Evolutionary conservation across 1,140 invertebrate genomes (phyloP), one percentile per base, ranked within the genome.

Genomic region (Holotrichia oblita): DNA sequence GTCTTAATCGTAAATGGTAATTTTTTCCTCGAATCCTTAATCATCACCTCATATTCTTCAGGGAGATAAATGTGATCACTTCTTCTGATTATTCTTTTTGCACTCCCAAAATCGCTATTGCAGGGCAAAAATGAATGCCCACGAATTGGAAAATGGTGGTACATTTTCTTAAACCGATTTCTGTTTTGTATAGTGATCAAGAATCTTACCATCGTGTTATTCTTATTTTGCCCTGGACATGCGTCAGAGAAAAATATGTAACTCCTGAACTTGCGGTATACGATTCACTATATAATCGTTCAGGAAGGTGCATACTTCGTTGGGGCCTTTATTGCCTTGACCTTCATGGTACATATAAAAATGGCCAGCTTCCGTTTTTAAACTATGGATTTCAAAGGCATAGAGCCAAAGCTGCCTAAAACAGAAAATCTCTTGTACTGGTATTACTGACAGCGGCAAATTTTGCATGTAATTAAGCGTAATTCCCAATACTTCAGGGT

Each of bases 401-500:
- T 81, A 81, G 73, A 85, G 75, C 78, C 80, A 85, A 40, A 86
- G 81, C 73, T 86, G 84, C 20, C 84, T 55, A 76, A 79, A 80
- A 79, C 85, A 82, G 72, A 80, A 80, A 80, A 34, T 55, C 72
- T 79, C 78, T 42, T 79, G 78, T n/a, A 79, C 75, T 12, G 78
- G 27, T 74, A 77, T 77, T 79, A 59, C 14, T 40, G 78, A 55
- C 14, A 79, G 74, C 7, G 80, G 80, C 69, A 86, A 81, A 34
- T 83, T 86, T 79, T 84, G 81, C 81, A 86, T 86, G 77, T 81
- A 86, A 81, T 86, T 85, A 78, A 86, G 83, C 76, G 77, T 76
- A 61, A 85, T 73, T 24, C 79, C 79, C 27, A 34, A 40, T 81
- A 20, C 34, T 59, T 40, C 80, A 34, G 78, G 64, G 78, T 80